These are phyloP conservation scores for Sebastes vulpes DNA, from an alignment of 2,797 vertebrate genomes.

Conservation along the genomic window DNA sequence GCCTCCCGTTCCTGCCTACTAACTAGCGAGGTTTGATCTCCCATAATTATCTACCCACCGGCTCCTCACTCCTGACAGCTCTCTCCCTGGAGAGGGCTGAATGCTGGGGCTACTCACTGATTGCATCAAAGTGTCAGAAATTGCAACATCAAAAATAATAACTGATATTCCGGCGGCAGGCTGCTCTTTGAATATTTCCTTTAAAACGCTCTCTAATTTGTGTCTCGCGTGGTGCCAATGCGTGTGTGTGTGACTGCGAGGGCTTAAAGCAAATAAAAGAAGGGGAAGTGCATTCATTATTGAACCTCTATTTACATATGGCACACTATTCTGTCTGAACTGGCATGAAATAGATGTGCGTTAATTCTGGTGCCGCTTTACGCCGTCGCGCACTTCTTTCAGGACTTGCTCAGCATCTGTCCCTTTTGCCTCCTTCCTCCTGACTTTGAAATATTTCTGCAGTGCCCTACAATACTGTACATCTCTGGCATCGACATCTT, in stretches of 20 bases:
- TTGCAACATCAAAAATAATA: conserved; percentile 94
- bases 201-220: conserved; percentile 92
- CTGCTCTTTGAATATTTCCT: conserved; percentile 89
- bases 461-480: conserved; percentile 30
- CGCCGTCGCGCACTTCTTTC: conserved; percentile 57
- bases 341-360: conserved; percentile 82
- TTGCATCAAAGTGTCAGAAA: conserved; percentile 91
- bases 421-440: conserved; percentile 45
- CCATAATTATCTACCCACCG: conserved; percentile 94
- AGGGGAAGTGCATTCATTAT: conserved; percentile 88
- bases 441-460: conserved; percentile 53
- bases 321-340: conserved; percentile 86
- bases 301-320: conserved; percentile 88
- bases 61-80: conserved; percentile 91
- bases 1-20: conserved; percentile 91
- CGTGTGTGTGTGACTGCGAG: conserved; percentile 80
- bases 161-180: conserved; percentile 88
- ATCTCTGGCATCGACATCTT: conserved; percentile 43
- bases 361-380: conserved; percentile 76
- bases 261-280: conserved; percentile 91
- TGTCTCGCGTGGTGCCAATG: conserved; percentile 84
- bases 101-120: conserved; percentile 86
- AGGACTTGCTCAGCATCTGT: conserved; percentile 70
- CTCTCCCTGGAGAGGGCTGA: conserved; percentile 88
- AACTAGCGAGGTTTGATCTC: conserved; percentile 95